Percentiles rank a stretch among this genome's conserved stretches.
Evolutionary conservation across 2,888 invertebrate genomes (phyloP).

Genomic region (Monochamus alternatus): DNA sequence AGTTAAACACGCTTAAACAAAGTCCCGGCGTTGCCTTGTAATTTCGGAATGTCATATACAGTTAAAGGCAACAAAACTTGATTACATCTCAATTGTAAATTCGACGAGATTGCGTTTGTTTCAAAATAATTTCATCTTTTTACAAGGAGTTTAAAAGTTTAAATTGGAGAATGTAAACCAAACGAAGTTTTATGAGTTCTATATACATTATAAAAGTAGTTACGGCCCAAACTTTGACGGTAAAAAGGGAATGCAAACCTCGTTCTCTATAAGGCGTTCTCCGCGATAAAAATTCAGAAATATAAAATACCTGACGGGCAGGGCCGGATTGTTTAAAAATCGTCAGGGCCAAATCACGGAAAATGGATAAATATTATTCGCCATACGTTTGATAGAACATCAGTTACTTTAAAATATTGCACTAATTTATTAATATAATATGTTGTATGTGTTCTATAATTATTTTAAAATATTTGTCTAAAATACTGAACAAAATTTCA

Average conservation of each 20-base stretch:
- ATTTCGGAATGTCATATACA: conserved; percentile 26
- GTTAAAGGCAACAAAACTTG: conserved; percentile 41
- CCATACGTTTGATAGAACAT: no score
- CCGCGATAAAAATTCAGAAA: conserved; percentile 59
- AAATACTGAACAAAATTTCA: no score
- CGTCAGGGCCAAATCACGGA: no score
- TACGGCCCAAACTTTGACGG: conserved; percentile 63
- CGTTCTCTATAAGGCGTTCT: conserved; percentile 57
- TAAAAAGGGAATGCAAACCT: conserved; percentile 60
- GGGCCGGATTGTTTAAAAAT: conserved; percentile 30
- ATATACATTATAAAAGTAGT: conserved; percentile 68
- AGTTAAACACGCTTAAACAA: conserved; percentile 30
- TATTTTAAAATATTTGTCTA: no score
- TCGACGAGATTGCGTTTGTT: conserved; percentile 67
- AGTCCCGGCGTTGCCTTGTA: conserved; percentile 17
- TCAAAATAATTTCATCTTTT: conserved; percentile 68
- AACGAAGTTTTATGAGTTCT: conserved; percentile 68
- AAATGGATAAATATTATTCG: no score
- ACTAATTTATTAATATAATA: no score
- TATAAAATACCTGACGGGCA: conserved; percentile 48
- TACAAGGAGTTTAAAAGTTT: conserved; percentile 65
- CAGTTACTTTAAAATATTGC: no score
- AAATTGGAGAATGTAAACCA: conserved; percentile 68
- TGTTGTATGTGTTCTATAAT: no score
- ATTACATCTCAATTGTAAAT: conserved; percentile 50